Percentiles rank a stretch among this genome's conserved stretches.
phyloP scores from a whole-genome alignment of 2,888 invertebrate genomes.

The Tipula vernalis region DNA sequence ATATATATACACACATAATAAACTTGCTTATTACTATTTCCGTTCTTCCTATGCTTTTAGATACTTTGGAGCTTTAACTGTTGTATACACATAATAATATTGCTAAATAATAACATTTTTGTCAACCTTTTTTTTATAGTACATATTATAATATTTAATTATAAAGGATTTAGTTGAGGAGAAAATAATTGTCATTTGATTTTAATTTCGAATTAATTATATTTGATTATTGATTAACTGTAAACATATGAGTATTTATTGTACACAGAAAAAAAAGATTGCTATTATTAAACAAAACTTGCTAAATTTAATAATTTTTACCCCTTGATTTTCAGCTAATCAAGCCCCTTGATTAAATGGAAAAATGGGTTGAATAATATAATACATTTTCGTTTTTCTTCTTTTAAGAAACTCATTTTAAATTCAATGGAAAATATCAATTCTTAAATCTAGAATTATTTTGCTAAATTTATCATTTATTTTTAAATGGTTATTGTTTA shows the following conservation, averaged over 20 bases:
- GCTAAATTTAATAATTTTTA: too few species aligned
- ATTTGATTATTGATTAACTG: not conserved
- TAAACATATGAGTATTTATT: not conserved
- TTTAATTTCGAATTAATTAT: not conserved
- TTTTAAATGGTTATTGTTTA: too few species aligned
- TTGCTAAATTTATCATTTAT: too few species aligned
- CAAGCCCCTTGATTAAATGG: too few species aligned
- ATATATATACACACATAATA: not conserved
- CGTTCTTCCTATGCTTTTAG: not conserved
- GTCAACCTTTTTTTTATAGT: not conserved
- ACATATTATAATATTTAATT: not conserved
- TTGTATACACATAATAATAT: not conserved
- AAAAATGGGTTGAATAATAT: too few species aligned
- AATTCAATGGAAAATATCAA: too few species aligned
- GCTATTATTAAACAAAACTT: too few species aligned
- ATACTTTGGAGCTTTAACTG: not conserved
- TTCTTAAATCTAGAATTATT: too few species aligned
- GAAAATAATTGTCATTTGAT: not conserved
- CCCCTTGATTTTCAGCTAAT: too few species aligned
- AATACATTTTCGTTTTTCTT: too few species aligned
- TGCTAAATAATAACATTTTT: not conserved
- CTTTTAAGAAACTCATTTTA: too few species aligned
- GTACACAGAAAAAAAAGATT: too few species aligned
- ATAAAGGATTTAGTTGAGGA: not conserved
- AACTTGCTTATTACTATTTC: not conserved